phyloP scores from a whole-genome alignment of 1,140 invertebrate genomes.

The Proctacanthus coquilletti region DNA sequence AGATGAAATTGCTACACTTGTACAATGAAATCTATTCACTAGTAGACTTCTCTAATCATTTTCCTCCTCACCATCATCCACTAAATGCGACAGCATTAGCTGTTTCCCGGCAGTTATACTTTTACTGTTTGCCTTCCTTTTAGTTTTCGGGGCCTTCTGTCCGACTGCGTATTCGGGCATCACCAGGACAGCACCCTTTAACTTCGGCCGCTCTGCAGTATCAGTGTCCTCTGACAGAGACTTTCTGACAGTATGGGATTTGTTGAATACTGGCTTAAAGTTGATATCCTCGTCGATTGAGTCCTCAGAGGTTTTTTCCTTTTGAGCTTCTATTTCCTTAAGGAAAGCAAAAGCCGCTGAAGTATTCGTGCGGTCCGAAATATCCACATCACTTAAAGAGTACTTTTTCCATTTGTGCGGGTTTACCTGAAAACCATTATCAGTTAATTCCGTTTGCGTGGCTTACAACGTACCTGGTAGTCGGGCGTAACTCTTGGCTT shows the following conservation, averaged over 20 bases:
- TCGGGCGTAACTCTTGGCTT: conserved; percentile 41
- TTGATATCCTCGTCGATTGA: conserved; percentile 15
- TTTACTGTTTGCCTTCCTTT: conserved; percentile 19
- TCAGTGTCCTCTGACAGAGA: conserved; percentile 23
- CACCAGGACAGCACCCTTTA: conserved; percentile 48
- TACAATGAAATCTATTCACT: too few species aligned
- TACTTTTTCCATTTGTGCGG: conserved; percentile 66
- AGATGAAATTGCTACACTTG: too few species aligned
- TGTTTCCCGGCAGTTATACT: conserved; percentile 24
- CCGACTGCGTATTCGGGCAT: conserved; percentile 72
- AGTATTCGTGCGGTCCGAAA: conserved; percentile 56
- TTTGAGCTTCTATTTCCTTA: conserved; percentile 42
- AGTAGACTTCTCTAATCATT: too few species aligned
- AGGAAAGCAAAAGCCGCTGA: conserved; percentile 54
- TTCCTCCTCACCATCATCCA: conserved; percentile 38
- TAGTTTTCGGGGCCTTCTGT: conserved; percentile 34
- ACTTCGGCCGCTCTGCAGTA: conserved; percentile 30
- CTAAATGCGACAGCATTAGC: conserved; percentile 44
- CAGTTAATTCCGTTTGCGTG: not conserved
- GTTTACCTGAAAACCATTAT: conserved; percentile 32
- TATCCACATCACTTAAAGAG: conserved; percentile 55
- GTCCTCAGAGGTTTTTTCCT: conserved; percentile 16
- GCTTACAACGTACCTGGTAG: conserved; percentile 32
- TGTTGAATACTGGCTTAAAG: conserved; percentile 36
- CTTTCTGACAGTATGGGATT: conserved; percentile 15